These are phyloP conservation scores for Lutjanus erythropterus DNA, from an alignment of 2,113 vertebrate species.

Conservation along the genomic window DNA sequence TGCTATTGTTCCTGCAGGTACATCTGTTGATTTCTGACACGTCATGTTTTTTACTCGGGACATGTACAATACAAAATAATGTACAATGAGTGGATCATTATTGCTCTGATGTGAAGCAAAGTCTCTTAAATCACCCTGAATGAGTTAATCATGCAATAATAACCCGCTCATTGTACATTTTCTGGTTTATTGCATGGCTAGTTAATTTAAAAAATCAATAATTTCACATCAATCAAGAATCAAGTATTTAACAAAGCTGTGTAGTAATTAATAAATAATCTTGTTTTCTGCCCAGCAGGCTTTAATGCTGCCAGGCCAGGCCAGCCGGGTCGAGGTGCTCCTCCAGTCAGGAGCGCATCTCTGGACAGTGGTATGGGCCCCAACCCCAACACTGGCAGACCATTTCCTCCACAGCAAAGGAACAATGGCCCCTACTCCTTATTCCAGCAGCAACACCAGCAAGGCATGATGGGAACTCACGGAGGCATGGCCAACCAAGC, in stretches of 20 bases:
- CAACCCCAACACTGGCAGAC: constrained; percentile 82
- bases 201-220: too few species aligned
- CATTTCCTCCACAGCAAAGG: constrained; percentile 89
- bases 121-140: too few species aligned
- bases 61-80: too few species aligned
- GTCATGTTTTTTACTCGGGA: not conserved
- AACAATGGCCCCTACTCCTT: constrained; percentile 90
- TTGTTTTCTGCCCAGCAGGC: constrained; percentile 67
- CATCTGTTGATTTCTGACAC: too few species aligned
- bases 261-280: too few species aligned
- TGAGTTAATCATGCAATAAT: too few species aligned
- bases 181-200: too few species aligned
- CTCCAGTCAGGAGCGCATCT: constrained; percentile 90
- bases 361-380: constrained; percentile 90
- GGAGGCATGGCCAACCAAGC: constrained; percentile 85
- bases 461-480: constrained; percentile 89
- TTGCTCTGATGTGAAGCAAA: too few species aligned
- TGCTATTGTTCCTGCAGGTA: constrained; percentile 85
- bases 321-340: constrained; percentile 86
- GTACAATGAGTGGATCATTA: too few species aligned
- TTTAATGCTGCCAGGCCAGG: constrained; percentile 88
- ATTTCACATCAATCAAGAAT: too few species aligned
- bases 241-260: too few species aligned
- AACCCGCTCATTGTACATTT: too few species aligned
- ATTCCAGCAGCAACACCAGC: constrained; percentile 85